These are phyloP conservation scores for Tadarida brasiliensis DNA, from an alignment of 2,797 vertebrate genomes.

Conservation along the genomic window DNA sequence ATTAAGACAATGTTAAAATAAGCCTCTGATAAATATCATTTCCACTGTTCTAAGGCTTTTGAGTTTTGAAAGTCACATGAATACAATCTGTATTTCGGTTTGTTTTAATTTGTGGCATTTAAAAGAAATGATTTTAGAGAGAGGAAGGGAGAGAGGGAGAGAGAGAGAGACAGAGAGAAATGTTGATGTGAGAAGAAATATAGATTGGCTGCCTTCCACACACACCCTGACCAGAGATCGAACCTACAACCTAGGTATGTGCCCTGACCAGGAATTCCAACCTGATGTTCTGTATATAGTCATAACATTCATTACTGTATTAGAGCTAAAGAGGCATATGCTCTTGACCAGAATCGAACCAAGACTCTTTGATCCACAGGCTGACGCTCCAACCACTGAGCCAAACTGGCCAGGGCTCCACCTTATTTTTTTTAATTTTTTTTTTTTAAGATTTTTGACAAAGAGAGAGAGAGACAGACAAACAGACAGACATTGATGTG, in stretches of 20 bases:
- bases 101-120: constrained; percentile 30
- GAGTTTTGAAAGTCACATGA: neutral
- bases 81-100: constrained; percentile 13
- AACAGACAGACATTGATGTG: no score
- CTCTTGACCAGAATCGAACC: no score
- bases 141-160: no score
- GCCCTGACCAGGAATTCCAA: neutral
- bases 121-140: neutral
- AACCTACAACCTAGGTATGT: neutral
- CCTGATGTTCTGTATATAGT: neutral
- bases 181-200: neutral
- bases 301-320: neutral
- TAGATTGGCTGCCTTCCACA: neutral
- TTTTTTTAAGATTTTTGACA: no score
- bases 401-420: no score
- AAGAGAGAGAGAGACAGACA: no score
- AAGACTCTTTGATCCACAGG: no score
- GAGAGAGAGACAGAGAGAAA: neutral
- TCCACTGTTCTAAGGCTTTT: constrained; percentile 1
- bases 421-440: no score
- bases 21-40: neutral
- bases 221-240: neutral
- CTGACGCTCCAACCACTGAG: no score
- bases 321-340: neutral
- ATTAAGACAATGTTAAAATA: constrained; percentile 44